Evolutionary conservation across 2,797 vertebrate species (phyloP).

Genomic region (Eleutherodactylus coqui): DNA sequence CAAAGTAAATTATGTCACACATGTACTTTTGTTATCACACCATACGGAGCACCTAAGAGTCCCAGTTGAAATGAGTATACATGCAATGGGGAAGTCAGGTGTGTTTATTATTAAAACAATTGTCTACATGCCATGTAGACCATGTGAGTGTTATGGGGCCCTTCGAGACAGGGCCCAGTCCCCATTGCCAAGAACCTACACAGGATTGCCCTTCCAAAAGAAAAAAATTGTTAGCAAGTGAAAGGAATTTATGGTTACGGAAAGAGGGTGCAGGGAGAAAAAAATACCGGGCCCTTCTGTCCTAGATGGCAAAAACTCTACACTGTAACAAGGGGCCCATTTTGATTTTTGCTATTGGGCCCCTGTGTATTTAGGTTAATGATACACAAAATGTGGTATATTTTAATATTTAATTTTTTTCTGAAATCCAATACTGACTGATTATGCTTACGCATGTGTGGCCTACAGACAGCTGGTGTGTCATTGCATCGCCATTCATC

Average conservation of each 20-base stretch:
- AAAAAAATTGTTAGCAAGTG: not conserved
- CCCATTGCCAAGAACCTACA: not conserved
- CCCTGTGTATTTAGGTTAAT: not conserved
- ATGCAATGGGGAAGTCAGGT: not conserved
- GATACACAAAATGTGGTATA: not conserved
- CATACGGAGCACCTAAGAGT: too few species aligned
- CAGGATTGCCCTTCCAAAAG: too few species aligned
- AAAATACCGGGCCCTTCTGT: not conserved
- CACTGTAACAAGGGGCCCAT: not conserved
- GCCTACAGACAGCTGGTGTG: slow-evolving; percentile 85
- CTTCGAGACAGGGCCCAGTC: not conserved
- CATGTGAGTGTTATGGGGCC: too few species aligned
- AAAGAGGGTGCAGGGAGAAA: not conserved
- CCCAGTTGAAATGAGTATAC: not conserved
- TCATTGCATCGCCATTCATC: slow-evolving; percentile 92
- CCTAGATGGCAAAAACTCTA: not conserved
- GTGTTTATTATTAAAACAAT: too few species aligned
- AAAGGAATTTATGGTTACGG: not conserved
- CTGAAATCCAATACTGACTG: not conserved
- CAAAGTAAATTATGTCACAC: not conserved
- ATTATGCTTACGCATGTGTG: not conserved
- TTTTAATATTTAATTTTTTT: not conserved
- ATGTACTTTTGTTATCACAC: too few species aligned
- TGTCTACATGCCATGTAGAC: too few species aligned
- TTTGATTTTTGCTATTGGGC: not conserved